Conservation (phyloP, 2,888 invertebrate genomes). For the Pammene fasciana region DNA sequence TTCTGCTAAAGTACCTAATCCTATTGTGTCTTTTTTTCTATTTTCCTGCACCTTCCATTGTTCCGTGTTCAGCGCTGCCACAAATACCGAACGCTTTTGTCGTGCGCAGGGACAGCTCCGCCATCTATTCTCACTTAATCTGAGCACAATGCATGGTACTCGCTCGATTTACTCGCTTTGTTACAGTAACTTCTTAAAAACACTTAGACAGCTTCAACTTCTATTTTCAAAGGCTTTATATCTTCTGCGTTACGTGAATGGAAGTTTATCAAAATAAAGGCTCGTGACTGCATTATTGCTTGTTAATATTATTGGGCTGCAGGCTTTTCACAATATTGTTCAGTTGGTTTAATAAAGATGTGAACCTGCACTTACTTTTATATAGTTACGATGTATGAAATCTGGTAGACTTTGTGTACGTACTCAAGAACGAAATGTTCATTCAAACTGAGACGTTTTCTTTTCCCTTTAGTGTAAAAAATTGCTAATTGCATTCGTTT, state of each 20-base stretch:
- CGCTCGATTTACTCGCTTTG: constrained; percentile 65
- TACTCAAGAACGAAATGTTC: too few relatives aligned
- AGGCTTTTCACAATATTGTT: too few relatives aligned
- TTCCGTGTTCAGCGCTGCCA: constrained; percentile 44
- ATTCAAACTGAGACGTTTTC: too few relatives aligned
- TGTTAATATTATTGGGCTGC: background rate
- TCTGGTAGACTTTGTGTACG: too few relatives aligned
- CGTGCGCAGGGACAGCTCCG: constrained; percentile 53
- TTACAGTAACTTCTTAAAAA: constrained; percentile 57
- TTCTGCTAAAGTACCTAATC: background rate
- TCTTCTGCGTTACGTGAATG: background rate
- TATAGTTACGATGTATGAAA: too few relatives aligned
- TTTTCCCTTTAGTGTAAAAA: too few relatives aligned
- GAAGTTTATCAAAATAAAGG: background rate
- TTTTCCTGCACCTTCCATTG: constrained; percentile 36
- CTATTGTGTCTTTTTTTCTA: constrained; percentile 6
- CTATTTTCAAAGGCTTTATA: constrained; percentile 38
- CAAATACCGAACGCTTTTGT: constrained; percentile 60
- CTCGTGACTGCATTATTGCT: background rate
- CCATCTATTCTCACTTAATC: constrained; percentile 67
- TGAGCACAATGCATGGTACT: constrained; percentile 66
- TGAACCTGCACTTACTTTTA: too few relatives aligned
- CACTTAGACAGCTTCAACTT: constrained; percentile 56
- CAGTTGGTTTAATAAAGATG: too few relatives aligned
- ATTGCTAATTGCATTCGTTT: too few relatives aligned